Percentiles rank a stretch among this genome's conserved stretches.
Conservation (phyloP, 2,113 vertebrate species). For the Ranitomeya imitator region DNA sequence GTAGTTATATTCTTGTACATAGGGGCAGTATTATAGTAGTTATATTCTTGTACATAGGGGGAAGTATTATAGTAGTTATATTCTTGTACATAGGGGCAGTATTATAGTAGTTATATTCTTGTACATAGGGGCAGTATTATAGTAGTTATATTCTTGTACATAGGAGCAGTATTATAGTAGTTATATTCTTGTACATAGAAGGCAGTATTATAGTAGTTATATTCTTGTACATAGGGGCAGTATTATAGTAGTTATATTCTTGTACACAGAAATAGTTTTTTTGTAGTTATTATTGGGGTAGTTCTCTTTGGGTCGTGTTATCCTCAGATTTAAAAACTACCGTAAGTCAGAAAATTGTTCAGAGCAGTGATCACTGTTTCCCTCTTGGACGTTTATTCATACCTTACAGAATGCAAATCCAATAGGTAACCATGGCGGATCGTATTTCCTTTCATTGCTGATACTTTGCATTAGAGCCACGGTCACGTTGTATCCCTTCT, state of each 20-base stretch:
- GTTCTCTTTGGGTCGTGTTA: no score
- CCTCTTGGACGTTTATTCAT: constrained; percentile 24
- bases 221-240: background rate
- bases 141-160: no score
- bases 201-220: constrained; percentile 9
- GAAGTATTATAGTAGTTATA: no score
- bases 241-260: background rate
- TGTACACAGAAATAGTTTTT: background rate
- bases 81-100: no score
- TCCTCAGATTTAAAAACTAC: no score
- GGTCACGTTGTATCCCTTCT: constrained; percentile 60
- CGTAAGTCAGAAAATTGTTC: no score
- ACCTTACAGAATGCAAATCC: constrained; percentile 67
- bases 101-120: background rate
- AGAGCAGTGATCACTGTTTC: no score
- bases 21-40: no score
- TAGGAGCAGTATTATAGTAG: background rate
- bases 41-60: background rate
- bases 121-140: background rate
- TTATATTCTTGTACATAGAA: background rate
- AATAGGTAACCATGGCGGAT: constrained; percentile 43
- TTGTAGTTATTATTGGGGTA: no score
- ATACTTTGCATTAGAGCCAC: constrained; percentile 67
- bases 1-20: no score
- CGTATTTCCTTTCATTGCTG: background rate